Conservation (phyloP, 2,797 vertebrate genomes). For the Lutjanus campechanus region DNA sequence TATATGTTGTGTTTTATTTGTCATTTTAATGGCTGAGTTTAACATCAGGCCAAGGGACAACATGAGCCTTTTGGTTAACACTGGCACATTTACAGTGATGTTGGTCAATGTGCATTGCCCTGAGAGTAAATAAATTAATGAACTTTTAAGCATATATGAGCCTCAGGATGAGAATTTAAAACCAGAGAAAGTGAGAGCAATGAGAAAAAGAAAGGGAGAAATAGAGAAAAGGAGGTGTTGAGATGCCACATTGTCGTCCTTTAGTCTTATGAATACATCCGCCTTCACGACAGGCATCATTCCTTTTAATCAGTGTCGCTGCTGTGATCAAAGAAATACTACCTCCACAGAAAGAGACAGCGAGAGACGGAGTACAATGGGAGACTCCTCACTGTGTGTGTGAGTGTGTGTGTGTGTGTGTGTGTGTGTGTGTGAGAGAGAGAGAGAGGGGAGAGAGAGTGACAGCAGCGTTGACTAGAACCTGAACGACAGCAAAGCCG, state of each 20-base stretch:
- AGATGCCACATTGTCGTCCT: slow-evolving; percentile 65
- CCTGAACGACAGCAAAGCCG: slow-evolving; percentile 72
- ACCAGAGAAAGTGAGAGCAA: slow-evolving; percentile 13
- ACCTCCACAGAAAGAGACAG: slow-evolving; percentile 80
- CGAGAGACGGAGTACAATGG: slow-evolving; percentile 66
- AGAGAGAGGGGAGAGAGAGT: slow-evolving; percentile 40
- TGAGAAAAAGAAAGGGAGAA: slow-evolving; percentile 19
- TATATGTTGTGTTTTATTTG: too few relatives aligned
- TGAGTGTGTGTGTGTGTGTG: slow-evolving; percentile 41
- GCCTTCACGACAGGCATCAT: slow-evolving; percentile 82
- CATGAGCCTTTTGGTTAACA: too few relatives aligned
- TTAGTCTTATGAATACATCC: slow-evolving; percentile 76
- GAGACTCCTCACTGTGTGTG: slow-evolving; percentile 63
- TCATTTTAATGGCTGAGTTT: too few relatives aligned
- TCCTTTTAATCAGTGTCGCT: slow-evolving; percentile 84
- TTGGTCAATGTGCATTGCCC: too few relatives aligned
- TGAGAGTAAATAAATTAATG: too few relatives aligned
- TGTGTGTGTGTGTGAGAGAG: slow-evolving; percentile 9
- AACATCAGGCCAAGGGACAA: too few relatives aligned
- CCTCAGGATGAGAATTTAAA: slow-evolving; percentile 36
- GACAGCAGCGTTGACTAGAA: slow-evolving; percentile 63
- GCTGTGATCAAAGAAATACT: slow-evolving; percentile 83
- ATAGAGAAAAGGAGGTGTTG: slow-evolving; percentile 24
- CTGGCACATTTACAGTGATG: too few relatives aligned
- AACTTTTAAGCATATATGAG: too few relatives aligned